Conservation (phyloP, 64 coral and sea anemone species). For the Dendronephthya gigantea region DNA sequence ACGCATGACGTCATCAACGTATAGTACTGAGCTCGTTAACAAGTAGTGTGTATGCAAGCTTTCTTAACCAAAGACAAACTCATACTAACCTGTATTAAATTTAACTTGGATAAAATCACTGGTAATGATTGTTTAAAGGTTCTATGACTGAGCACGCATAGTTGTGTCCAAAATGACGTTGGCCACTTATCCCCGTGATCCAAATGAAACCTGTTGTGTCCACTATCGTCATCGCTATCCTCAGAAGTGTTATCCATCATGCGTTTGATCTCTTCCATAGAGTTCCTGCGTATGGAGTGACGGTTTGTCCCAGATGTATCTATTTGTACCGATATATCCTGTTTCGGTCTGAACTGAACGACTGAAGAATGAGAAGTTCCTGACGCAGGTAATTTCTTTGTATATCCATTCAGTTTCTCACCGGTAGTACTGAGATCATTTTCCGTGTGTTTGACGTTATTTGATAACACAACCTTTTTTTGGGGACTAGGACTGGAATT, state of each 20-base stretch:
- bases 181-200: slow-evolving; percentile 56
- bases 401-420: neutral
- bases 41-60: too few species aligned
- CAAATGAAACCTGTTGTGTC: neutral
- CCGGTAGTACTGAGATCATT: neutral
- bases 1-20: neutral
- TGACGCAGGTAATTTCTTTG: neutral
- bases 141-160: slow-evolving; percentile 55
- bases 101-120: slow-evolving; percentile 78
- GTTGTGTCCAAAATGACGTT: slow-evolving; percentile 96
- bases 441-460: neutral
- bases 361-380: neutral
- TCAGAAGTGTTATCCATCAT: slow-evolving; percentile 47
- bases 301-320: neutral
- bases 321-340: neutral
- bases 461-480: neutral
- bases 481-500: neutral
- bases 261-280: neutral
- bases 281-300: neutral
- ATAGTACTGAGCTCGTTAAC: too few species aligned
- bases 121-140: slow-evolving; percentile 90
- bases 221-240: slow-evolving; percentile 37
- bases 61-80: too few species aligned
- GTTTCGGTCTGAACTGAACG: neutral
- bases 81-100: slow-evolving; percentile 49